These are phyloP conservation scores for Ganaspis brasiliensis DNA, from an alignment of 2,888 invertebrate species.

Conservation along the genomic window DNA sequence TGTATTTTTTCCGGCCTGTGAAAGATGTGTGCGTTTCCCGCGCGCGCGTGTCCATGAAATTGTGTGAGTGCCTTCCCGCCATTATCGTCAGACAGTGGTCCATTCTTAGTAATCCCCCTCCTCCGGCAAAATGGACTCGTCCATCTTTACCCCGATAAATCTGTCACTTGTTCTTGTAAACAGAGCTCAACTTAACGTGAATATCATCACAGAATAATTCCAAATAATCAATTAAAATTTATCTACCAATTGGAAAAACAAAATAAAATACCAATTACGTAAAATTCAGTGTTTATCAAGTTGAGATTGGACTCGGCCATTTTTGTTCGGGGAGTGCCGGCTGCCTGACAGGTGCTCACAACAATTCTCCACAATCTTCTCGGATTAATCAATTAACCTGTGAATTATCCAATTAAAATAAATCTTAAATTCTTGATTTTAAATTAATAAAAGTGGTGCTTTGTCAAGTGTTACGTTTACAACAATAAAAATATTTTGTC, in stretches of 20 bases:
- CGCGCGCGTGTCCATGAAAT: constrained; percentile 55
- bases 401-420: background rate
- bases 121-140: constrained; percentile 72
- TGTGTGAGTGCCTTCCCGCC: constrained; percentile 72
- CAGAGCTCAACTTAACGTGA: background rate
- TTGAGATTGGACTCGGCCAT: constrained; percentile 44
- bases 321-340: constrained; percentile 28
- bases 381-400: background rate
- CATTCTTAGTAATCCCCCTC: constrained; percentile 67
- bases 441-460: constrained; percentile 12
- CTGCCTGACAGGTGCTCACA: background rate
- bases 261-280: constrained; percentile 6
- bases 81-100: constrained; percentile 68
- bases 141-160: constrained; percentile 62
- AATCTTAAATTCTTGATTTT: background rate
- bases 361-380: background rate
- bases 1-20: constrained; percentile 52
- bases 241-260: constrained; percentile 17
- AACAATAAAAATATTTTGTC: constrained; percentile 57
- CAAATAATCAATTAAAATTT: constrained; percentile 24
- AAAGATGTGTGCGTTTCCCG: constrained; percentile 47
- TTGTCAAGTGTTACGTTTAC: constrained; percentile 39
- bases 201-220: background rate
- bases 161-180: constrained; percentile 42
- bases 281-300: constrained; percentile 6